phyloP scores from a whole-genome alignment of 2,797 vertebrate genomes.

The Muraenolepis orangiensis region DNA sequence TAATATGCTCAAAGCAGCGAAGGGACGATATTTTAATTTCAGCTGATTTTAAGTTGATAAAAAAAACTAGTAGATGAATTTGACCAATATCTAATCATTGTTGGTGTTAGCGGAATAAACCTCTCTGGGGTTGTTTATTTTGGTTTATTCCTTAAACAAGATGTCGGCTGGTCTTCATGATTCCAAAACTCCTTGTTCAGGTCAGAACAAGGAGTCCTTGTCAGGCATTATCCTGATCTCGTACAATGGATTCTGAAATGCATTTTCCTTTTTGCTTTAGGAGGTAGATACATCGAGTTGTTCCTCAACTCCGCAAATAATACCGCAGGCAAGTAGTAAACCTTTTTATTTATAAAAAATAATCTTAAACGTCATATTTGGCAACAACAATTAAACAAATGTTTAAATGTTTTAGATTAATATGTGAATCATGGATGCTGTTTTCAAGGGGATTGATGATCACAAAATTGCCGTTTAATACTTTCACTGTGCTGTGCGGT shows the following conservation, averaged over 20 bases:
- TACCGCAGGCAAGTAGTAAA: conserved; percentile 22
- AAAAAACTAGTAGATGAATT: not conserved
- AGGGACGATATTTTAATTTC: too few relatives aligned
- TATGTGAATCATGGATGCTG: not conserved
- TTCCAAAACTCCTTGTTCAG: too few relatives aligned
- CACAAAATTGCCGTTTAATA: too few relatives aligned
- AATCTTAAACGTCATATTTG: not conserved
- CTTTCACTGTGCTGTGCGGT: not conserved
- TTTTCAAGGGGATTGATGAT: too few relatives aligned
- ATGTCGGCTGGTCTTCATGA: not conserved
- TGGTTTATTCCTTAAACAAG: not conserved
- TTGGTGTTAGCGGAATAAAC: not conserved
- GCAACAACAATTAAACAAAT: too few relatives aligned
- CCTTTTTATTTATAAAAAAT: not conserved
- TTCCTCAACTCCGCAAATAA: conserved; percentile 77
- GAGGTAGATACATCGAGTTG: conserved; percentile 81
- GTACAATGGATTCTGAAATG: not conserved
- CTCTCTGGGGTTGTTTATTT: not conserved
- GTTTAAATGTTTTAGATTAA: not conserved
- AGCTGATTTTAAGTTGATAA: too few relatives aligned
- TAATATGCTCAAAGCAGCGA: too few relatives aligned
- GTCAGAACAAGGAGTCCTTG: too few relatives aligned
- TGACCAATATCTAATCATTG: not conserved
- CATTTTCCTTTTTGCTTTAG: conserved; percentile 56
- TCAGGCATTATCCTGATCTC: not conserved